A percentile compares a stretch with the other conserved stretches of the same genome.
Evolutionary conservation across 1,140 invertebrate genomes (phyloP).

Genomic region (Rhopalosiphum padi): DNA sequence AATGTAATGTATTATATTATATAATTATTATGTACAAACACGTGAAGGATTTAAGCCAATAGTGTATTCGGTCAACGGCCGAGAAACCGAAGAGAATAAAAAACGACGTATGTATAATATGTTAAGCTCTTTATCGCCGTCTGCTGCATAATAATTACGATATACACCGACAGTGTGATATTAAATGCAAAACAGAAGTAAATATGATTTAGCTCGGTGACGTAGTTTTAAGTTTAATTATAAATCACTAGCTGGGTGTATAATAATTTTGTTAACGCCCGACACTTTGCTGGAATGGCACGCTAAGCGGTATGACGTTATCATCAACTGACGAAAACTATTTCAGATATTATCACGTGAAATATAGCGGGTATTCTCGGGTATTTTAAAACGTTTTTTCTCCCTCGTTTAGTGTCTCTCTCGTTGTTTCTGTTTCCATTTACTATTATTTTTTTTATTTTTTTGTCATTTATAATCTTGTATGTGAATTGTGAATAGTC

Average conservation of each 20-base stretch:
- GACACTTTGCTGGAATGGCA: slow-evolving; percentile 26
- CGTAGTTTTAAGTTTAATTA: slow-evolving; percentile 40
- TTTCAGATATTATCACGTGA: slow-evolving; percentile 36
- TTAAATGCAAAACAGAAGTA: slow-evolving; percentile 33
- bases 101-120: neutral
- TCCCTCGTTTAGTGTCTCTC: neutral
- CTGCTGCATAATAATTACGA: neutral
- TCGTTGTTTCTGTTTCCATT: neutral
- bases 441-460: neutral
- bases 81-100: neutral
- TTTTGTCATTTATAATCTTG: neutral
- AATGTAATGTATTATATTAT: neutral
- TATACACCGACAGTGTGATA: neutral
- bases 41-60: neutral
- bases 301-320: slow-evolving; percentile 9
- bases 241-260: slow-evolving; percentile 4
- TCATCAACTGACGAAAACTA: slow-evolving; percentile 24
- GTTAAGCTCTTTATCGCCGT: neutral
- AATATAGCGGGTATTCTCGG: neutral
- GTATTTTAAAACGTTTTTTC: slow-evolving; percentile 15
- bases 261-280: slow-evolving; percentile 41
- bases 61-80: neutral
- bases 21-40: neutral
- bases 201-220: neutral
- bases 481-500: neutral